phyloP scores from a whole-genome alignment of 2,113 vertebrate genomes.

The Labrus mixtus region DNA sequence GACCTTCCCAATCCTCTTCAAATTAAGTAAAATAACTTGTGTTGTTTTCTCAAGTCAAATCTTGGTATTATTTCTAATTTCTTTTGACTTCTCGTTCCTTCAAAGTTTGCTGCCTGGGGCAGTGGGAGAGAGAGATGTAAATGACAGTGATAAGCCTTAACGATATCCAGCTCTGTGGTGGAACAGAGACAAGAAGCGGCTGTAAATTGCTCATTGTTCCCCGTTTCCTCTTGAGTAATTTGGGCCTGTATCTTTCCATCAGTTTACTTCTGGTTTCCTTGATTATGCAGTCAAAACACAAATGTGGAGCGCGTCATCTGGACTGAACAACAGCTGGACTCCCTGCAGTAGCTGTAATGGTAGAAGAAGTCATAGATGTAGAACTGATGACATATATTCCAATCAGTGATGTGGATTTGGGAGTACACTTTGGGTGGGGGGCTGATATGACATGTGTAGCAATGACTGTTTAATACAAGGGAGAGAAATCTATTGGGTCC shows the following conservation, averaged over 20 bases:
- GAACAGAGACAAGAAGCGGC: constrained; percentile 51
- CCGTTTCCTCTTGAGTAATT: constrained; percentile 81
- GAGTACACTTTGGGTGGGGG: constrained; percentile 25
- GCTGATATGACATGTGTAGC: constrained; percentile 32
- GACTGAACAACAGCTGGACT: constrained; percentile 49
- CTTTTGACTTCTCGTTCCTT: neutral
- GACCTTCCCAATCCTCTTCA: neutral
- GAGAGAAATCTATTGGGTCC: constrained; percentile 3
- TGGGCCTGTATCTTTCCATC: constrained; percentile 79
- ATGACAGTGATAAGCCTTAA: constrained; percentile 57
- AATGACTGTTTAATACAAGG: constrained; percentile 12
- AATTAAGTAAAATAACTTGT: too few species aligned
- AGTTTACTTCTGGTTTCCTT: constrained; percentile 81
- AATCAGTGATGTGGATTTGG: constrained; percentile 33
- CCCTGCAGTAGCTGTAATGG: constrained; percentile 10
- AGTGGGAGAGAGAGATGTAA: constrained; percentile 50
- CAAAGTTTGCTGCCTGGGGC: constrained; percentile 18
- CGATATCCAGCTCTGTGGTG: constrained; percentile 35
- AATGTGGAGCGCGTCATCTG: constrained; percentile 41
- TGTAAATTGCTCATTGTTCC: constrained; percentile 82
- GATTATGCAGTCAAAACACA: constrained; percentile 88
- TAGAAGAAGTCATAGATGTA: constrained; percentile 10
- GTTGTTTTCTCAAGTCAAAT: neutral
- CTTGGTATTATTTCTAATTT: neutral
- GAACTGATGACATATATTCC: constrained; percentile 34